Conservation (phyloP, 2,797 vertebrate species). For the Anguilla megastoma region DNA sequence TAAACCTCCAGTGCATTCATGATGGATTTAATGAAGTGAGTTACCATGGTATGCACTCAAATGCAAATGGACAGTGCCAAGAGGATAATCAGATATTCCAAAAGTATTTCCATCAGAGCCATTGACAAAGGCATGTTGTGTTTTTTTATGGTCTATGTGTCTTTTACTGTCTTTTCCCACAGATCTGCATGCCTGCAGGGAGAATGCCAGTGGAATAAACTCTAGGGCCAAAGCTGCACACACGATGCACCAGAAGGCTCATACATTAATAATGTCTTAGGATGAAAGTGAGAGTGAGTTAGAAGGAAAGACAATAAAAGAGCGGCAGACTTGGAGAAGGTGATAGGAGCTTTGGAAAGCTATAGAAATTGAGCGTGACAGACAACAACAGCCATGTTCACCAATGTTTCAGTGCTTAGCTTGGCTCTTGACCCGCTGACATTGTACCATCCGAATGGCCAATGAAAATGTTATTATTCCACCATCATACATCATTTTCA, state of each 20-base stretch:
- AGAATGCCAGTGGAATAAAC: constrained; percentile 27
- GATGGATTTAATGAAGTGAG: neutral
- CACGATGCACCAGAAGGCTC: neutral
- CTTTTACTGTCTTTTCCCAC: constrained; percentile 39
- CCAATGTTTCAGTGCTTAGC: constrained; percentile 3
- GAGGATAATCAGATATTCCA: neutral
- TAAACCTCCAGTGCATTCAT: neutral
- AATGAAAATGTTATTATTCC: neutral
- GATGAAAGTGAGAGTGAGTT: neutral
- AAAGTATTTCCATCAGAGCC: neutral
- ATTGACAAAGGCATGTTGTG: neutral
- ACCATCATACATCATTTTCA: neutral
- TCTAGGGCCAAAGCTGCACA: constrained; percentile 19
- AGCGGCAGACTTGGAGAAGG: neutral
- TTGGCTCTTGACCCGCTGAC: constrained; percentile 8
- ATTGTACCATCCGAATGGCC: constrained; percentile 24
- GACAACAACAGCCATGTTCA: neutral
- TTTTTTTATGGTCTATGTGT: constrained; percentile 35
- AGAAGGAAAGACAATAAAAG: neutral
- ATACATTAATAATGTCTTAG: constrained; percentile 16
- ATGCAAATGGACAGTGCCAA: neutral
- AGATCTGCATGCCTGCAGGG: neutral
- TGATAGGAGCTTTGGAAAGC: neutral
- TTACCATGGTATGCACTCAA: neutral
- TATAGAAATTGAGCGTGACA: neutral